Evolutionary conservation across 2,797 vertebrate species (phyloP), one percentile per base, ranked within the genome.

Genomic region (Lutra lutra): DNA sequence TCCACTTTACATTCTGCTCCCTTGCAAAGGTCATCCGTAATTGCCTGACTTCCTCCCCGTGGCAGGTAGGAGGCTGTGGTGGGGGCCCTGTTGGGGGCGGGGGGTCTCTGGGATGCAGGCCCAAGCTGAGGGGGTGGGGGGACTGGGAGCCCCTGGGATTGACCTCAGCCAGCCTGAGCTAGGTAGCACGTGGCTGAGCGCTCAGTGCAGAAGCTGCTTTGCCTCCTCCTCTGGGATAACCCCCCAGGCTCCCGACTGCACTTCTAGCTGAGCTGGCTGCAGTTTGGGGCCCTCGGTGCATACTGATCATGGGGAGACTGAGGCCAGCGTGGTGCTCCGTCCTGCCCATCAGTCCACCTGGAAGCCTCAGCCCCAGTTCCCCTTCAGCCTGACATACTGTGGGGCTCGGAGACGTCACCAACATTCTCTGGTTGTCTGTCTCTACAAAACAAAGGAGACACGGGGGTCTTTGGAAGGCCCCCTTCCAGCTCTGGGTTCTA

Each of bases 131-230:
- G 9, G 48, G 51, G 0, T 0, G 58, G 77, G 77, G 43, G 43
- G 17, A 3, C 21, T 60, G 58, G 23, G 2, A 32, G 17, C 15
- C 21, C 5, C 38, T 14, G 0, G 0, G 1, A 8, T 0, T 5
- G 70, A 48, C 51, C 70, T 73, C 46, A 43, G 82, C n/a, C n/a
- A 86, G 66, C 35, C 40, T 13, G 18, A 51, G 8, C 0, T 5
- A 56, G 64, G 18, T 29, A 84, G 43, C 75, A 72, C 40, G 70
- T 2, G 4, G 43, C 60, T 38, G 29, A 72, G 46, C 48, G 27
- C 27, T 35, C 32, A 15, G 68, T 0, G 2, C 79, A n/a, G 46
- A 56, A 64, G 64, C 78, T 23, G 48, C 80, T 29, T 7, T 13
- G n/a, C 68, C 73, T 58, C 10, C 38, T 51, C 60, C 40, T 54